Evolutionary conservation across 1,140 invertebrate genomes (phyloP).

Genomic region (Drosophila lacertosa): DNA sequence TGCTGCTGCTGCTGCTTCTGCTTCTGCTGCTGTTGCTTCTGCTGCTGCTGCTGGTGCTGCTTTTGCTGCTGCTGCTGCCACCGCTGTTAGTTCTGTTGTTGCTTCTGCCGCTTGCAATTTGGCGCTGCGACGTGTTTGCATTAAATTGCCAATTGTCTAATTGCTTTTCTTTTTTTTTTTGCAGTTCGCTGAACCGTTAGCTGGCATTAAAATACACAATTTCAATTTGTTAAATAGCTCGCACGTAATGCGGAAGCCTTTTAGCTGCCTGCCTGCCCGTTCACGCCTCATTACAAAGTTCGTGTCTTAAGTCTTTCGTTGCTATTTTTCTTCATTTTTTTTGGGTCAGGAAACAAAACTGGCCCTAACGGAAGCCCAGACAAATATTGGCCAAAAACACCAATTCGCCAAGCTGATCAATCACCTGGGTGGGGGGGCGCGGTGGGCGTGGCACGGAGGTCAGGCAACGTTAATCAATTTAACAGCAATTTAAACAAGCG

Average conservation of each 20-base stretch:
- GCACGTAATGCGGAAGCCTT: slow-evolving; percentile 56
- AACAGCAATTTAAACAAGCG: background rate
- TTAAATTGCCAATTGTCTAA: slow-evolving; percentile 57
- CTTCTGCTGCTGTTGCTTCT: slow-evolving; percentile 6
- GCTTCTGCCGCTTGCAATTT: too few species aligned
- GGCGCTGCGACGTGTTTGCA: slow-evolving; percentile 63
- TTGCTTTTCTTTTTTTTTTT: slow-evolving; percentile 68
- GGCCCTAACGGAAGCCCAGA: slow-evolving; percentile 66
- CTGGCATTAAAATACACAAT: slow-evolving; percentile 45
- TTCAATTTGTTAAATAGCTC: slow-evolving; percentile 46
- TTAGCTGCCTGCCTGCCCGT: background rate
- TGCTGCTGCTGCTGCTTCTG: slow-evolving; percentile 4
- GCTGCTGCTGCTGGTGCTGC: slow-evolving; percentile 1
- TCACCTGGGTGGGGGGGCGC: too few species aligned
- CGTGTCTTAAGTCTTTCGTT: slow-evolving; percentile 72
- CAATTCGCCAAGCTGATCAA: slow-evolving; percentile 31
- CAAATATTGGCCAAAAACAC: too few species aligned
- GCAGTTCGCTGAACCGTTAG: slow-evolving; percentile 68
- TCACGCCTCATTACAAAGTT: slow-evolving; percentile 58
- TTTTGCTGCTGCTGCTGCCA: slow-evolving; percentile 39
- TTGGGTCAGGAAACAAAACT: slow-evolving; percentile 56
- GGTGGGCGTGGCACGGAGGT: too few species aligned
- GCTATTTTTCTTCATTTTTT: slow-evolving; percentile 15
- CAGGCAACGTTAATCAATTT: slow-evolving; percentile 64
- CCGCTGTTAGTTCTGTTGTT: slow-evolving; percentile 21